Conservation (phyloP, 2,113 vertebrate genomes). For the Gambusia holbrooki region DNA sequence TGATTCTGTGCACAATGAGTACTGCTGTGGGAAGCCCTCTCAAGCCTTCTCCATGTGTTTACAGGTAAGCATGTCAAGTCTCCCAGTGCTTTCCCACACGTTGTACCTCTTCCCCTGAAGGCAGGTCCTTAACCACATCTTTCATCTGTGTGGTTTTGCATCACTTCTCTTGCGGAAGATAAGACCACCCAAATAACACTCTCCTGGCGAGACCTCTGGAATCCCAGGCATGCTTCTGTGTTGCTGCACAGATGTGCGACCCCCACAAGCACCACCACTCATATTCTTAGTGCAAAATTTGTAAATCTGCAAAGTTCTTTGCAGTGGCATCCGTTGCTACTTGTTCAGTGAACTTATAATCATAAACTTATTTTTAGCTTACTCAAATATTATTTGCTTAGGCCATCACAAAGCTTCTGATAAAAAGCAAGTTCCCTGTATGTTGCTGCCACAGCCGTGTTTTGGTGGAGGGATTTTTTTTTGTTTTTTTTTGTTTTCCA, state of each 20-base stretch:
- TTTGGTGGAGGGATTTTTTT: neutral
- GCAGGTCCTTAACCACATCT: conserved; percentile 14
- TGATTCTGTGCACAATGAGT: neutral
- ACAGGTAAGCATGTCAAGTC: conserved; percentile 33
- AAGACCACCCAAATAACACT: conserved; percentile 53
- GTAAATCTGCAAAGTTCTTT: conserved; percentile 49
- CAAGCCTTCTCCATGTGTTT: conserved; percentile 46
- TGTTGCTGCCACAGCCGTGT: neutral
- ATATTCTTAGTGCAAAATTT: conserved; percentile 18
- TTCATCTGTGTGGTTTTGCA: conserved; percentile 39
- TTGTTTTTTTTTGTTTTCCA: neutral
- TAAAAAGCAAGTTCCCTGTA: neutral
- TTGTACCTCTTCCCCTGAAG: conserved; percentile 22
- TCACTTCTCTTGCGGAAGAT: conserved; percentile 31
- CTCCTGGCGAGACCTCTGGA: conserved; percentile 65
- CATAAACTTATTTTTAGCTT: neutral
- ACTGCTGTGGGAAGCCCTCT: conserved; percentile 21
- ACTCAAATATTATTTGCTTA: neutral
- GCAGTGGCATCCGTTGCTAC: conserved; percentile 5
- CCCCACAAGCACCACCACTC: neutral
- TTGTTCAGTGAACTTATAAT: neutral
- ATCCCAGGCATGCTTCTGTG: conserved; percentile 62
- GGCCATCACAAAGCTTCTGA: neutral
- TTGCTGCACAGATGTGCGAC: conserved; percentile 23
- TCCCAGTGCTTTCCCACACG: conserved; percentile 38